These are phyloP conservation scores for Philaethria dido DNA, from an alignment of 2,888 invertebrate genomes.

Conservation along the genomic window DNA sequence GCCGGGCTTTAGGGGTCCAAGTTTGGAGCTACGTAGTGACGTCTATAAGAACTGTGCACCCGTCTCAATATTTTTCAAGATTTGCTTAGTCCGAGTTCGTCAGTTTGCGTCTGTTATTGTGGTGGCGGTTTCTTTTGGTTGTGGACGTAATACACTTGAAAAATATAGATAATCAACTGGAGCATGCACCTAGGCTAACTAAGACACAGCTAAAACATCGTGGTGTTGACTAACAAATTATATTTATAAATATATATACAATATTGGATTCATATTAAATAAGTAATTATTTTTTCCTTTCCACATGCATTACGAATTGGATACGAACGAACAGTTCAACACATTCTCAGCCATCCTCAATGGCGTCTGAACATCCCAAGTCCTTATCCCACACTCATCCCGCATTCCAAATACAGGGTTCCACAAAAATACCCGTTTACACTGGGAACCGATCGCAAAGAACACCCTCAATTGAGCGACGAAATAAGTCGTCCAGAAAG, in stretches of 20 bases:
- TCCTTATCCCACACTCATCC: conserved; percentile 81
- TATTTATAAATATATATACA: conserved; percentile 48
- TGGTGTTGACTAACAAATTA: conserved; percentile 49
- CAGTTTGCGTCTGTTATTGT: conserved; percentile 19
- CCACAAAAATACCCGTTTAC: conserved; percentile 90
- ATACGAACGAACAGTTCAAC: conserved; percentile 71
- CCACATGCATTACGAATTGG: conserved; percentile 77
- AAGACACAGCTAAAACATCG: conserved; percentile 27
- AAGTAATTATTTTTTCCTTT: conserved; percentile 61
- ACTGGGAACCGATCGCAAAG: conserved; percentile 85
- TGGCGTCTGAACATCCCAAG: conserved; percentile 77
- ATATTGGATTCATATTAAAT: conserved; percentile 45
- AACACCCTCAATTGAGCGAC: conserved; percentile 77
- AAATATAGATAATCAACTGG: conserved; percentile 25
- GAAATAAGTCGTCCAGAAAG: conserved; percentile 61
- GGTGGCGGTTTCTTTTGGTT: conserved; percentile 40
- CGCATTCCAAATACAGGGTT: conserved; percentile 84
- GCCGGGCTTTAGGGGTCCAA: conserved; percentile 55
- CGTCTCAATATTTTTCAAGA: conserved; percentile 27
- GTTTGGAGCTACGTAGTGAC: conserved; percentile 57
- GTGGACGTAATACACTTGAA: conserved; percentile 16
- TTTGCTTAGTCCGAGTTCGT: conserved; percentile 32
- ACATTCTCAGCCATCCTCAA: conserved; percentile 82
- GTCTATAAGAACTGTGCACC: conserved; percentile 46
- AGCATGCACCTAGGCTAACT: conserved; percentile 37